A percentile compares a stretch with the other conserved stretches of the same genome.
Conservation (phyloP, 2,797 vertebrate species). For the Hydrophis major region DNA sequence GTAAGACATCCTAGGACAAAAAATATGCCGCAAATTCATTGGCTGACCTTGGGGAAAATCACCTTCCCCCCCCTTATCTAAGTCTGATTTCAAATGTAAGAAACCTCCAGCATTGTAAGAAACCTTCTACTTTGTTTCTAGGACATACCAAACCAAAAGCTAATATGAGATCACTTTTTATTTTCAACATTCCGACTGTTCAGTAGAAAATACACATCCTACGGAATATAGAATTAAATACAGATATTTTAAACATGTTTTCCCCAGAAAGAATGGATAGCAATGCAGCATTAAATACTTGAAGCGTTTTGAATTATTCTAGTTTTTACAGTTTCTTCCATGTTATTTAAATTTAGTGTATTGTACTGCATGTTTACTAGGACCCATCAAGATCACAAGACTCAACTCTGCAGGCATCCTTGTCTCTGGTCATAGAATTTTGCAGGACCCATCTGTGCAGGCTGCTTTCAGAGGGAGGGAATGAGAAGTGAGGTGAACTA, state of each 20-base stretch:
- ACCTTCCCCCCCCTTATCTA: neutral
- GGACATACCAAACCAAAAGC: neutral
- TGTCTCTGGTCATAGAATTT: neutral
- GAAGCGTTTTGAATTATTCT: neutral
- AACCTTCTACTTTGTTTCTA: neutral
- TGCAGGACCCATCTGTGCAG: neutral
- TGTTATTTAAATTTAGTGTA: neutral
- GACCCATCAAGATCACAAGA: neutral
- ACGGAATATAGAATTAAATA: neutral
- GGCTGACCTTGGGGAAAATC: constrained; percentile 18
- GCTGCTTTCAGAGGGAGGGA: neutral
- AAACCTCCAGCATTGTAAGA: neutral
- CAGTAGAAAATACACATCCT: neutral
- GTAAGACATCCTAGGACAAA: neutral
- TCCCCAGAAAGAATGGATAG: neutral
- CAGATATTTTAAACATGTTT: neutral
- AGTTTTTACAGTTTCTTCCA: neutral
- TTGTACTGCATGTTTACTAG: neutral
- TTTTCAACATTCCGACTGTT: neutral
- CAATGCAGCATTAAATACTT: neutral
- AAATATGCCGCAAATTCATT: neutral
- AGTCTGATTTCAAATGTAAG: neutral
- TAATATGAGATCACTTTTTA: neutral
- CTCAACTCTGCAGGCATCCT: neutral
- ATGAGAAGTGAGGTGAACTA: constrained; percentile 12